Conservation (phyloP, 2,113 vertebrate species). For the Stictonetta naevosa region DNA sequence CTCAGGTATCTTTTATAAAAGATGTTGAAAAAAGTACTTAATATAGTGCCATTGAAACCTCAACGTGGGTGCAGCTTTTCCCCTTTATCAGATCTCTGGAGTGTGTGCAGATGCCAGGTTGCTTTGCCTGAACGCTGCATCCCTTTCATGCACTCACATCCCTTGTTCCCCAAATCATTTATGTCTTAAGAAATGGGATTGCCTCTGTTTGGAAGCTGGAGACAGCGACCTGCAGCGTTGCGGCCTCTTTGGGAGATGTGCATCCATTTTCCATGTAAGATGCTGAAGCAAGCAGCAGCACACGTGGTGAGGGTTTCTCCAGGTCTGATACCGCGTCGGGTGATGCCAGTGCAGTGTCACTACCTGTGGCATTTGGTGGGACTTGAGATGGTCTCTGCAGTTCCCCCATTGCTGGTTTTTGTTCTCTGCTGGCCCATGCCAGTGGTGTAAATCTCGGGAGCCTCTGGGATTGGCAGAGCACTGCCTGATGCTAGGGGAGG, state of each 20-base stretch:
- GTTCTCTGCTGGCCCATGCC: not conserved
- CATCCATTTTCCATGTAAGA: not conserved
- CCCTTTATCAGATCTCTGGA: not conserved
- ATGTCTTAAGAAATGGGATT: fast-evolving
- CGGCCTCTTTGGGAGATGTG: not conserved
- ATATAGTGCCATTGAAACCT: not conserved
- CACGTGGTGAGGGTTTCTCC: not conserved
- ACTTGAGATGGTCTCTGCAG: not conserved
- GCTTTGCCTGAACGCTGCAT: not conserved
- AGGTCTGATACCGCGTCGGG: too few relatives aligned
- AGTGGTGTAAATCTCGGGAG: not conserved
- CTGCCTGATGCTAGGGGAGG: not conserved
- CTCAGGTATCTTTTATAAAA: not conserved
- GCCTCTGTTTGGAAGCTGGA: not conserved
- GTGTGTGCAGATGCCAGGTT: not conserved
- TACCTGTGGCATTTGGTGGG: not conserved
- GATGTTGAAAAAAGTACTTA: not conserved
- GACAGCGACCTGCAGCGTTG: not conserved
- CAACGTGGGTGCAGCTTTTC: not conserved
- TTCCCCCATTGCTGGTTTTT: not conserved
- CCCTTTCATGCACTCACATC: not conserved
- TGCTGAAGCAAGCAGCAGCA: not conserved
- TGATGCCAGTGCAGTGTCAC: not conserved
- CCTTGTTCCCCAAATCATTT: not conserved
- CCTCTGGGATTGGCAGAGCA: not conserved